Percentiles rank a stretch among this genome's conserved stretches.
Conservation (phyloP, 2,797 vertebrate species). For the Cossypha polioptera region DNA sequence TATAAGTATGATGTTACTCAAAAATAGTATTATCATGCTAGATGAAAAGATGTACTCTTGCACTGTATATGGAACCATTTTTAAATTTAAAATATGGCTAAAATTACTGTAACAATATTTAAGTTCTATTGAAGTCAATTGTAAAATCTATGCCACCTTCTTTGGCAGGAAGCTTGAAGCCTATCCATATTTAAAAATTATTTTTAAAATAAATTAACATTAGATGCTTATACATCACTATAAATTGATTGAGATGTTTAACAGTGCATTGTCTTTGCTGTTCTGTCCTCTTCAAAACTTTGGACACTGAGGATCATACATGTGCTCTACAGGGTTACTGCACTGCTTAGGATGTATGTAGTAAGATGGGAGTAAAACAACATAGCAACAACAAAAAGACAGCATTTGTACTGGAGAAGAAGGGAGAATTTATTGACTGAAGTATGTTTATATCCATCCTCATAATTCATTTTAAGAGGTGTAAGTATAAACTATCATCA, state of each 20-base stretch:
- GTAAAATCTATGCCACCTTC: neutral
- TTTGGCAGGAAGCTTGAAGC: neutral
- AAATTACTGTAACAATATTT: neutral
- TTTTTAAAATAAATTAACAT: neutral
- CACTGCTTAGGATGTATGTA: neutral
- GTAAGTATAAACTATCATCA: neutral
- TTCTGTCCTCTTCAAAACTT: neutral
- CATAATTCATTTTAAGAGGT: neutral
- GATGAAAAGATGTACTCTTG: neutral
- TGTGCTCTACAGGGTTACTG: neutral
- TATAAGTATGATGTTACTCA: neutral
- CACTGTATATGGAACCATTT: neutral
- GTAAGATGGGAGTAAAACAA: neutral
- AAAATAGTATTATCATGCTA: neutral
- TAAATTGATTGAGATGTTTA: neutral
- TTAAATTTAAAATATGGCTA: neutral
- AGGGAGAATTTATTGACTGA: neutral
- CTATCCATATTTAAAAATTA: neutral
- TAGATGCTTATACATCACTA: neutral
- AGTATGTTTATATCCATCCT: neutral
- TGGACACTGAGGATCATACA: neutral
- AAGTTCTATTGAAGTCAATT: neutral
- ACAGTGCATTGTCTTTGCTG: neutral
- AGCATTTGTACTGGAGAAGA: neutral
- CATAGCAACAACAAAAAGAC: neutral